Conservation (phyloP, 2,888 invertebrate species). For the Anagyrus pseudococci region DNA sequence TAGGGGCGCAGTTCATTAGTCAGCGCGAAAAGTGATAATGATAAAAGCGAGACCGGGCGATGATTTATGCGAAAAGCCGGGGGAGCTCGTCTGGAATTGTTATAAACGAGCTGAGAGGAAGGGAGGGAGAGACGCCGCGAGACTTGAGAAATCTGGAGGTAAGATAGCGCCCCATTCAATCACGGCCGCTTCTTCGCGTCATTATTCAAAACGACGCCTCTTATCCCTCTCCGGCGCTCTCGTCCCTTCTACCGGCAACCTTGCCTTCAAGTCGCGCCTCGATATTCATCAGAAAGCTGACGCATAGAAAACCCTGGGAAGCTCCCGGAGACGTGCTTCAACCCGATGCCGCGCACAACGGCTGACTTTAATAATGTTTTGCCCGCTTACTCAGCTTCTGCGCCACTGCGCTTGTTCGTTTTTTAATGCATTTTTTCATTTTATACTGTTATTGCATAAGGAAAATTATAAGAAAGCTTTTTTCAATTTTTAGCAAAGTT, state of each 20-base stretch:
- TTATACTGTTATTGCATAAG: no score
- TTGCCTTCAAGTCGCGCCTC: conserved; percentile 2
- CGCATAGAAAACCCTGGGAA: conserved; percentile 21
- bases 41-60: conserved; percentile 16
- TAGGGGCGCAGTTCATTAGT: conserved; percentile 25
- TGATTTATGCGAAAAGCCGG: conserved; percentile 33
- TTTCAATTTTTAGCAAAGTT: no score
- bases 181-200: conserved; percentile 38
- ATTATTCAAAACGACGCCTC: conserved; percentile 39
- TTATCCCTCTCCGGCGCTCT: conserved; percentile 24
- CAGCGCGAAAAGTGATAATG: conserved; percentile 23
- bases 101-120: conserved; percentile 10
- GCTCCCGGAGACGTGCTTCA: conserved; percentile 1
- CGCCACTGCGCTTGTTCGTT: not conserved
- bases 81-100: conserved; percentile 15
- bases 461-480: no score
- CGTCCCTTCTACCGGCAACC: not conserved
- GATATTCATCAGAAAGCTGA: conserved; percentile 39
- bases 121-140: not conserved
- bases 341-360: conserved; percentile 23
- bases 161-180: conserved; percentile 39
- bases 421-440: no score
- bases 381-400: not conserved
- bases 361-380: conserved; percentile 22
- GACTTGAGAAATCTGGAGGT: conserved; percentile 40